Conservation (phyloP, 2,113 vertebrate species). For the Ptychochromis oligacanthus region DNA sequence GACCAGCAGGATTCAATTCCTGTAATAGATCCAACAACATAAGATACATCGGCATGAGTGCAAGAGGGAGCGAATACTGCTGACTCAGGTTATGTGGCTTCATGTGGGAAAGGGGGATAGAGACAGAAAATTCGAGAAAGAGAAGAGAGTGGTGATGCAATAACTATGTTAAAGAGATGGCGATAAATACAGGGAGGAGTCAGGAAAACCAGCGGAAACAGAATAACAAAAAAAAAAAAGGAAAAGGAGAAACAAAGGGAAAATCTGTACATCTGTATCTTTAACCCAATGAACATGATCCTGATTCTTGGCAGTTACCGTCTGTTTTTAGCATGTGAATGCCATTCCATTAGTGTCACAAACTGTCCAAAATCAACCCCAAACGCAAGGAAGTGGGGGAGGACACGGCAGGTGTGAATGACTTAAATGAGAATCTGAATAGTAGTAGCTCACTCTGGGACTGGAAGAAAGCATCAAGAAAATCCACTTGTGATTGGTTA, state of each 20-base stretch:
- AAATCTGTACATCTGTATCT: not conserved
- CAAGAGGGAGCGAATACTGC: constrained; percentile 39
- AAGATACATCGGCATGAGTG: constrained; percentile 11
- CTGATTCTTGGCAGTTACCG: not conserved
- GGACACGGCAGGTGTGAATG: not conserved
- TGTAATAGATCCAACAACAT: constrained; percentile 53
- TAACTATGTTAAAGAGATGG: constrained; percentile 8
- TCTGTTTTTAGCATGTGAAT: not conserved
- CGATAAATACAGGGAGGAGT: not conserved
- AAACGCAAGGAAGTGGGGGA: not conserved
- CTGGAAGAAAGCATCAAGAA: not conserved
- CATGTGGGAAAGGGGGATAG: constrained; percentile 1
- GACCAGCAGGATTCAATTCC: constrained; percentile 50
- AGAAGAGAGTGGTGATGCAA: not conserved
- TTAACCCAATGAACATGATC: not conserved
- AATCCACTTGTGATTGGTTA: not conserved
- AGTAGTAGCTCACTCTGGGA: not conserved
- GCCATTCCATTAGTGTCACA: not conserved
- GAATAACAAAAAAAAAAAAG: not conserved
- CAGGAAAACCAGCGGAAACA: not conserved
- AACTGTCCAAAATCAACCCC: not conserved
- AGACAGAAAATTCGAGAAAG: not conserved
- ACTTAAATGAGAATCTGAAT: not conserved
- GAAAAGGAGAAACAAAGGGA: not conserved
- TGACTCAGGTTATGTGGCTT: constrained; percentile 60